These are phyloP conservation scores for Vireo griseus DNA, from an alignment of 2,797 vertebrate species.

Conservation along the genomic window DNA sequence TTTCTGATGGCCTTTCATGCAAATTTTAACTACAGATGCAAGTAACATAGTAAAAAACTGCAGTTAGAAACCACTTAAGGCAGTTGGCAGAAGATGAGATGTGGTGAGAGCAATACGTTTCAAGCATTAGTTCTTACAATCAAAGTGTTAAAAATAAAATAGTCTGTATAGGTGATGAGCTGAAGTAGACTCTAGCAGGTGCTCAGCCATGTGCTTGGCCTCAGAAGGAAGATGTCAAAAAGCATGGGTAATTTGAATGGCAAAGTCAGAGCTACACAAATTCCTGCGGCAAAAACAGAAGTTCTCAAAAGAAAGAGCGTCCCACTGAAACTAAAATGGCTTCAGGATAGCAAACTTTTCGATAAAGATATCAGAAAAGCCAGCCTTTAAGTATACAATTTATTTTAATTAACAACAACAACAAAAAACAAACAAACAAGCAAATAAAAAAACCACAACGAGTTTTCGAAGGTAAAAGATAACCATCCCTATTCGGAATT, in stretches of 20 bases:
- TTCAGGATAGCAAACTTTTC: neutral
- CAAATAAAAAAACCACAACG: too few species aligned
- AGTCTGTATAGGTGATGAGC: neutral
- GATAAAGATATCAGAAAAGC: neutral
- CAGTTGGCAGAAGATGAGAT: neutral
- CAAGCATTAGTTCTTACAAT: neutral
- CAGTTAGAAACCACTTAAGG: neutral
- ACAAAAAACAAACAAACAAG: neutral
- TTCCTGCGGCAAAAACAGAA: neutral
- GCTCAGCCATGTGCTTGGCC: too few species aligned
- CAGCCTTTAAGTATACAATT: neutral
- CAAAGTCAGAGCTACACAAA: neutral
- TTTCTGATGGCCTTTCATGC: neutral
- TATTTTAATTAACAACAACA: neutral
- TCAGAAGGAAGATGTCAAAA: neutral
- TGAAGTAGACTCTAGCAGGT: neutral
- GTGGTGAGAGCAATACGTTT: neutral
- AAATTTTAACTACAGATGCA: neutral
- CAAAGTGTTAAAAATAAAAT: neutral
- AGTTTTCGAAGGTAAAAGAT: neutral
- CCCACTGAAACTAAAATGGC: neutral
- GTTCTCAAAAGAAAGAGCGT: neutral
- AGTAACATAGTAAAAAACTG: neutral
- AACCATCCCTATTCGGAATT: fast-evolving
- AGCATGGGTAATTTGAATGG: neutral